Conservation (phyloP, 1,140 invertebrate species). For the Archivesica marissinica region DNA sequence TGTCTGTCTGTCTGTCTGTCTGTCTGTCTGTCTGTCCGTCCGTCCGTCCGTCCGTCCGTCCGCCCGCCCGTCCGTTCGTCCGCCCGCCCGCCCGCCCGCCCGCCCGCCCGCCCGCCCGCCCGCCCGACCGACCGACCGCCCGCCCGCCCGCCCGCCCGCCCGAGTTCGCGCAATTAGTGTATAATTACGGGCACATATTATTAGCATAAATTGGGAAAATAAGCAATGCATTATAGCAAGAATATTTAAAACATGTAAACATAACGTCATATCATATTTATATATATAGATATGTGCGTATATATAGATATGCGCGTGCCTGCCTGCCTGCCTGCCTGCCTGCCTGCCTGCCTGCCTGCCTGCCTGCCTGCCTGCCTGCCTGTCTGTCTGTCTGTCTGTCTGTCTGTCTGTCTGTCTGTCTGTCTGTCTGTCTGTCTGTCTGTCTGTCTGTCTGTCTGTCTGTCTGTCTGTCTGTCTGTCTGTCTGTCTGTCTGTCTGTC, state of each 20-base stretch:
- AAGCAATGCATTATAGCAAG: not conserved
- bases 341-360: not conserved
- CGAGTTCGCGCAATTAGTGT: not conserved
- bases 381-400: constrained; percentile 33
- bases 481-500: constrained; percentile 24
- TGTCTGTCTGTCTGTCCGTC: constrained; percentile 20
- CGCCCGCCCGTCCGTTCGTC: no score
- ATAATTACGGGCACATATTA: no score
- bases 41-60: no score
- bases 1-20: constrained; percentile 20
- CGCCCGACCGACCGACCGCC: no score
- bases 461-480: constrained; percentile 47
- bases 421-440: constrained; percentile 29
- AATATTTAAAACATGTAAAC: constrained; percentile 6
- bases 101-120: no score
- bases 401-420: constrained; percentile 48
- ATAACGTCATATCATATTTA: constrained; percentile 23
- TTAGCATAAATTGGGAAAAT: constrained; percentile 26
- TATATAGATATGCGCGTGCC: no score
- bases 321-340: constrained; percentile 29
- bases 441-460: constrained; percentile 40
- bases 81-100: no score
- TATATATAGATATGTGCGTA: constrained; percentile 33
- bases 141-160: no score
- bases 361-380: no score